Conservation (phyloP, 2,113 vertebrate species). For the Prunella himalayana region DNA sequence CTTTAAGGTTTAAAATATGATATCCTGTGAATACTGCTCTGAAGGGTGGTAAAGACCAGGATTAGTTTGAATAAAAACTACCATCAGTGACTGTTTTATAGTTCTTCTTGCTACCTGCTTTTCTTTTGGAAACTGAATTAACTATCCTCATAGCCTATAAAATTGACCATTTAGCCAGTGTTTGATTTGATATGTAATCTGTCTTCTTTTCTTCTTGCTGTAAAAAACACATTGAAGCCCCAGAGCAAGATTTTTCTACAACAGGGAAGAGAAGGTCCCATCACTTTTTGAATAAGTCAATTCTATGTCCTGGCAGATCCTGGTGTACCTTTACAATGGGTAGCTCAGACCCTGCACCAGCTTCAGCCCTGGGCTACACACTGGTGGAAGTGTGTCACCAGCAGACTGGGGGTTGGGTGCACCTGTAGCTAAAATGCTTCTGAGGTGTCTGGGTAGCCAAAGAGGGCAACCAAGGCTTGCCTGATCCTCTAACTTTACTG, state of each 20-base stretch:
- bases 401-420: not conserved
- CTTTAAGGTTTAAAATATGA: not conserved
- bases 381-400: not conserved
- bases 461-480: accelerated
- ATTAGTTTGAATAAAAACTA: not conserved
- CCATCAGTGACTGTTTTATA: not conserved
- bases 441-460: not conserved
- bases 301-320: not conserved
- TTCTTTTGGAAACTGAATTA: not conserved
- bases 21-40: not conserved
- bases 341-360: accelerated
- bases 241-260: not conserved
- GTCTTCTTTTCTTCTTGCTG: not conserved
- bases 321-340: not conserved
- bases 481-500: not conserved
- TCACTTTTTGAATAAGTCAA: not conserved
- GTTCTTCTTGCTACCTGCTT: not conserved
- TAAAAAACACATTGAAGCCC: not conserved
- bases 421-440: not conserved
- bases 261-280: not conserved
- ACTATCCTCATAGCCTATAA: not conserved
- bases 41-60: not conserved
- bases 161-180: not conserved
- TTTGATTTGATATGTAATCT: not conserved
- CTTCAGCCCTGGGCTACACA: not conserved